Evolutionary conservation across 2,797 vertebrate species (phyloP).

Genomic region (Coreius guichenoti): DNA sequence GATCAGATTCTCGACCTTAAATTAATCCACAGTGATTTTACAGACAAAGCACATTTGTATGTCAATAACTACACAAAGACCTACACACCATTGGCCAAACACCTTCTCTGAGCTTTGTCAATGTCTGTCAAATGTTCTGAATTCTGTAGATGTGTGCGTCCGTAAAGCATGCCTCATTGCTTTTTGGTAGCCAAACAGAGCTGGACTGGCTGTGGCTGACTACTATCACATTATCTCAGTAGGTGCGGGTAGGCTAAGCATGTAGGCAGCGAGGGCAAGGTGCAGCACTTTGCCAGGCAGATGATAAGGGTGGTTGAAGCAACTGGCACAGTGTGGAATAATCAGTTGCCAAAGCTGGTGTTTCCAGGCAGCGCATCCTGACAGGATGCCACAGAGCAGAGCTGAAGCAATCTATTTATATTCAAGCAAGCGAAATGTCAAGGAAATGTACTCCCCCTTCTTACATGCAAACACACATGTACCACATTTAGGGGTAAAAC

Average conservation of each 20-base stretch:
- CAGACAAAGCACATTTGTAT: constrained; percentile 10
- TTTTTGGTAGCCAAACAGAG: constrained; percentile 33
- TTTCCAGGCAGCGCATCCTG: constrained; percentile 57
- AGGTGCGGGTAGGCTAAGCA: constrained; percentile 43
- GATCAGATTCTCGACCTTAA: constrained; percentile 40
- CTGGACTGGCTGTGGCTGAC: constrained; percentile 32
- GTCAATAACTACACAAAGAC: constrained; percentile 15
- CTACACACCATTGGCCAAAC: not conserved
- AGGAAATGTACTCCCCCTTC: constrained; percentile 54
- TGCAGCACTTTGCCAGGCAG: constrained; percentile 53
- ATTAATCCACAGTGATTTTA: constrained; percentile 29
- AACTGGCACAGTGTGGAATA: constrained; percentile 63
- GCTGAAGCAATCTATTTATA: constrained; percentile 64
- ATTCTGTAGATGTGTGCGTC: not conserved
- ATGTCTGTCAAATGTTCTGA: not conserved
- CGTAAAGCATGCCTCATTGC: constrained; percentile 17
- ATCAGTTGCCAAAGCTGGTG: constrained; percentile 62
- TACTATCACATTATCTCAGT: constrained; percentile 58
- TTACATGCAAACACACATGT: constrained; percentile 9
- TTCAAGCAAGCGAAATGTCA: constrained; percentile 66
- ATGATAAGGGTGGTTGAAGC: constrained; percentile 65
- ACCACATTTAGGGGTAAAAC: not conserved
- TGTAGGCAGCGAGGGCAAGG: constrained; percentile 53
- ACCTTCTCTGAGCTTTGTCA: not conserved
- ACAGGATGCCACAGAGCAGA: constrained; percentile 57